Evolutionary conservation across 1,140 invertebrate genomes (phyloP).

Genomic region (Zaprionus lachaisei): DNA sequence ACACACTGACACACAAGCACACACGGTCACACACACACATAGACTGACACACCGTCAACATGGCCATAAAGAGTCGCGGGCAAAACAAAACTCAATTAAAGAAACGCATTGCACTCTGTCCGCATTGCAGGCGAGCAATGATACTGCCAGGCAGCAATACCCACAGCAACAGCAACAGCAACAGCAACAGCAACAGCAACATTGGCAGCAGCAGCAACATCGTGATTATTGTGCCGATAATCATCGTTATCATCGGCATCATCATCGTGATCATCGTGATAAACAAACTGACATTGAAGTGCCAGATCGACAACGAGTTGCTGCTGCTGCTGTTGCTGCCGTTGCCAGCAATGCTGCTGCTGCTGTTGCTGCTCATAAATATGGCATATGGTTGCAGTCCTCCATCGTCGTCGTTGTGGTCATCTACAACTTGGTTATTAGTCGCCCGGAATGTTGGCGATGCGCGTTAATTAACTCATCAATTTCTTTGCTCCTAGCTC

Average conservation of each 20-base stretch:
- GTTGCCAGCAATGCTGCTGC: conserved; percentile 10
- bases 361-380: conserved; percentile 67
- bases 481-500: conserved; percentile 63
- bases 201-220: conserved; percentile 24
- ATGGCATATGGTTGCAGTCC: conserved; percentile 54
- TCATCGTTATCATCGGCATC: conserved; percentile 33
- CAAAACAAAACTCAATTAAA: conserved; percentile 82
- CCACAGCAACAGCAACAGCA: conserved; percentile 8
- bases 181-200: conserved; percentile 18
- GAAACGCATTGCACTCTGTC: conserved; percentile 70
- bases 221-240: conserved; percentile 22
- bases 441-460: conserved; percentile 80
- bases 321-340: conserved; percentile 16
- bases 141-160: conserved; percentile 51
- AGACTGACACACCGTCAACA: conserved; percentile 63
- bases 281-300: conserved; percentile 81
- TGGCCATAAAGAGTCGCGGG: conserved; percentile 49
- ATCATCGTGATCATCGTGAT: conserved; percentile 62
- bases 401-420: conserved; percentile 49
- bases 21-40: conserved; percentile 12
- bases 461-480: conserved; percentile 83
- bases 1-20: neutral
- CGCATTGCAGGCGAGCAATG: conserved; percentile 56
- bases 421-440: conserved; percentile 82
- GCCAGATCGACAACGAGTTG: conserved; percentile 73